Conservation (phyloP, 2,113 vertebrate genomes). For the Penelope pileata region DNA sequence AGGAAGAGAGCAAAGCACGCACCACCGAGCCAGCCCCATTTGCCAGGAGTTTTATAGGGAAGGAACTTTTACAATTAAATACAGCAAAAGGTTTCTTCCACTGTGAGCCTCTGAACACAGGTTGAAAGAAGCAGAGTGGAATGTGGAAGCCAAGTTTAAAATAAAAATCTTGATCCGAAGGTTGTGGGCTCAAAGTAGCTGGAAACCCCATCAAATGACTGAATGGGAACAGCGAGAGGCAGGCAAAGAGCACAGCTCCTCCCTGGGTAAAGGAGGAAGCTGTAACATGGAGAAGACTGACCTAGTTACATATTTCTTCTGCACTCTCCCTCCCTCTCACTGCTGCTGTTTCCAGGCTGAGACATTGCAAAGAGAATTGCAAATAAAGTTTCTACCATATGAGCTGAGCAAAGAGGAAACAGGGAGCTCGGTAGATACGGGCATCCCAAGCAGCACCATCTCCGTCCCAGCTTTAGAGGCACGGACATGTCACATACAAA, state of each 20-base stretch:
- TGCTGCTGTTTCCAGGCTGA: not conserved
- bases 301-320: conserved; percentile 67
- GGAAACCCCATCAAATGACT: conserved; percentile 68
- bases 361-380: conserved; percentile 24
- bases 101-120: conserved; percentile 55
- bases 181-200: conserved; percentile 54
- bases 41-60: conserved; percentile 68
- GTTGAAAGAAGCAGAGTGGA: conserved; percentile 54
- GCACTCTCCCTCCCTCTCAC: not conserved
- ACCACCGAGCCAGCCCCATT: conserved; percentile 60
- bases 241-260: conserved; percentile 62
- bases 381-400: conserved; percentile 32
- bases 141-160: conserved; percentile 41
- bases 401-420: not conserved
- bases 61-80: conserved; percentile 71
- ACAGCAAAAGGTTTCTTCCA: conserved; percentile 61
- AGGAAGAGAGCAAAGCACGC: conserved; percentile 61
- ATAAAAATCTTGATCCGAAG: conserved; percentile 55
- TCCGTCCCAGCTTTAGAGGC: not conserved
- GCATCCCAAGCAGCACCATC: not conserved
- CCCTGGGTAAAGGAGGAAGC: conserved; percentile 48
- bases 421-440: not conserved
- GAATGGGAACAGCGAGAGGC: conserved; percentile 50
- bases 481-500: not conserved
- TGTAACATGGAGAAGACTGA: conserved; percentile 52